Percentiles rank a stretch among this genome's conserved stretches.
phyloP scores from a whole-genome alignment of 2,113 vertebrate species.

The Mugil cephalus region DNA sequence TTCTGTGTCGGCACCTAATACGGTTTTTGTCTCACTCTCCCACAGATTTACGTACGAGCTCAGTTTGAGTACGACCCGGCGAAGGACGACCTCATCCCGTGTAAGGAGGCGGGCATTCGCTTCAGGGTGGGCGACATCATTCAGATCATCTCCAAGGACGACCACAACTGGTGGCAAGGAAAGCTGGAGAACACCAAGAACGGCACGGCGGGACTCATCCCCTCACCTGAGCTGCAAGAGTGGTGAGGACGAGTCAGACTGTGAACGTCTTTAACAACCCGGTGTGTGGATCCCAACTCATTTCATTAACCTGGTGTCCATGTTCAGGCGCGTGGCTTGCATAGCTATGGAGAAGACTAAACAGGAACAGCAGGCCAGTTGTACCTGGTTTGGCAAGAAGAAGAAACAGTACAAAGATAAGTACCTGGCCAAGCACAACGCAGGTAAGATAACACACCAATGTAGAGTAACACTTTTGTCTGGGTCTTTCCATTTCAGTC shows the following conservation, averaged over 20 bases:
- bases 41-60: constrained; percentile 97
- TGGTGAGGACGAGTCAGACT: constrained; percentile 84
- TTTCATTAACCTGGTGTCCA: neutral
- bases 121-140: constrained; percentile 98
- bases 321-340: constrained; percentile 95
- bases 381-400: constrained; percentile 99
- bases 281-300: no score
- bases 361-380: constrained; percentile 99
- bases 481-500: no score
- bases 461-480: neutral
- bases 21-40: neutral
- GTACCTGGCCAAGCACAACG: constrained; percentile 99
- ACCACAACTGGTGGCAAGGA: constrained; percentile 99
- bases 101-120: constrained; percentile 97
- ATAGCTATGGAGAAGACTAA: constrained; percentile 99
- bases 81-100: constrained; percentile 98
- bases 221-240: constrained; percentile 98
- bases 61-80: constrained; percentile 99
- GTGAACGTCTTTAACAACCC: no score
- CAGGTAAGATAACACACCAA: constrained; percentile 85
- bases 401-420: constrained; percentile 99
- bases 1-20: neutral
- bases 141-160: constrained; percentile 99
- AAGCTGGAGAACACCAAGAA: constrained; percentile 99
- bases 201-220: constrained; percentile 97